Conservation (phyloP, 2,888 invertebrate species). For the Dyspetes luteomarginatus region DNA sequence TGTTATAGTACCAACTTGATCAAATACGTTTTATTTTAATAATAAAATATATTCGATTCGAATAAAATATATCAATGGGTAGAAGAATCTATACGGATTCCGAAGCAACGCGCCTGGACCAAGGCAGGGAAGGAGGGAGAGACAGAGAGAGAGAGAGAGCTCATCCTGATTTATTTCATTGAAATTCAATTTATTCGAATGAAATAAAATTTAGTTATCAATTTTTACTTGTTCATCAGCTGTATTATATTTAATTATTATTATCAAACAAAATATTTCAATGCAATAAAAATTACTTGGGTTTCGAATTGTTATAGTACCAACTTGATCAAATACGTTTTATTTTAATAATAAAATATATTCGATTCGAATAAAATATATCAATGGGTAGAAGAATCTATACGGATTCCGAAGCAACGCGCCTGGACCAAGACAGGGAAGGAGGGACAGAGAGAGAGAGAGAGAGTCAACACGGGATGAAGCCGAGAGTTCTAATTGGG, state of each 20-base stretch:
- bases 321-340: too few species aligned
- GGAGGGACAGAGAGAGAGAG: background rate
- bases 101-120: constrained; percentile 34
- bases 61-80: background rate
- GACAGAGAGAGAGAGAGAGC: background rate
- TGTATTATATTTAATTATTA: too few species aligned
- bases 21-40: too few species aligned
- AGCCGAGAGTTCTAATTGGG: constrained; percentile 71
- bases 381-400: background rate
- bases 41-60: too few species aligned
- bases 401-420: constrained; percentile 36
- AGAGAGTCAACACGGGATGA: too few species aligned
- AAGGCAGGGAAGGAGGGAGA: background rate
- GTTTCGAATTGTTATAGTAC: too few species aligned
- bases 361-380: background rate
- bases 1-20: too few species aligned
- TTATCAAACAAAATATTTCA: too few species aligned
- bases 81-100: constrained; percentile 20
- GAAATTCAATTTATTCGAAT: background rate
- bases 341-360: too few species aligned
- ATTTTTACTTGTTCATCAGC: too few species aligned
- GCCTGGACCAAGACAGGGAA: constrained; percentile 14
- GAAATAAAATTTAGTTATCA: background rate
- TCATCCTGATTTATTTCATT: too few species aligned
- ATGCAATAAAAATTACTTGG: too few species aligned